These are phyloP conservation scores for Gryon sp. DNA, from an alignment of 1,140 invertebrate genomes.

Conservation along the genomic window DNA sequence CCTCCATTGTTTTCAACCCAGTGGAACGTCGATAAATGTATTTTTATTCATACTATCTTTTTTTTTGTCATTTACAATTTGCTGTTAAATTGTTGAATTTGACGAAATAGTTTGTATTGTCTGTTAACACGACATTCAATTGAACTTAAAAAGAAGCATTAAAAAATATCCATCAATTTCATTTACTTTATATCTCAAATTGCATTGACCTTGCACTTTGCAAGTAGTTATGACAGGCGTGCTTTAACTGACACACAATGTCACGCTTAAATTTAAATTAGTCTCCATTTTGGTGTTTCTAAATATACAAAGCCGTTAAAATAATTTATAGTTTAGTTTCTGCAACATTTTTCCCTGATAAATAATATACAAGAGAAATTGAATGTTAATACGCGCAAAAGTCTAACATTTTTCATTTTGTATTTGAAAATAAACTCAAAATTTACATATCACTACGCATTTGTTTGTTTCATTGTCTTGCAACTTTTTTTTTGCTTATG, in stretches of 20 bases:
- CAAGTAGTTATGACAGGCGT: conserved; percentile 28
- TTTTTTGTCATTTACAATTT: not conserved
- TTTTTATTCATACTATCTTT: too few species aligned
- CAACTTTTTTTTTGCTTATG: not conserved
- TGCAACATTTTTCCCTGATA: not conserved
- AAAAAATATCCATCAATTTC: conserved; percentile 11
- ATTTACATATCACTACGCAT: not conserved
- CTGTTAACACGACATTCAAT: not conserved
- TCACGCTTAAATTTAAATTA: conserved; percentile 31
- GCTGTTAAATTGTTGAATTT: not conserved
- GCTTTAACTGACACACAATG: conserved; percentile 49
- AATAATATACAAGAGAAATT: too few species aligned
- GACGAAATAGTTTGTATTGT: too few species aligned
- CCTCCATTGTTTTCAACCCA: not conserved
- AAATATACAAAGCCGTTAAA: conserved; percentile 38
- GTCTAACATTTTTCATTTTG: too few species aligned
- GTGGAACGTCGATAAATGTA: not conserved
- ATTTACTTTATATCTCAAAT: conserved; percentile 25
- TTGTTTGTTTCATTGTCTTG: not conserved
- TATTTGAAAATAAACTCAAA: too few species aligned
- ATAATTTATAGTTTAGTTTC: conserved; percentile 5
- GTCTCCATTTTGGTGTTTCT: conserved; percentile 27
- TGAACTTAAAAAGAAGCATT: not conserved
- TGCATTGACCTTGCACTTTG: conserved; percentile 41
- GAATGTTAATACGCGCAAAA: too few species aligned